Evolutionary conservation across 2,113 vertebrate species (phyloP).

Genomic region (Rousettus leschenaultii): DNA sequence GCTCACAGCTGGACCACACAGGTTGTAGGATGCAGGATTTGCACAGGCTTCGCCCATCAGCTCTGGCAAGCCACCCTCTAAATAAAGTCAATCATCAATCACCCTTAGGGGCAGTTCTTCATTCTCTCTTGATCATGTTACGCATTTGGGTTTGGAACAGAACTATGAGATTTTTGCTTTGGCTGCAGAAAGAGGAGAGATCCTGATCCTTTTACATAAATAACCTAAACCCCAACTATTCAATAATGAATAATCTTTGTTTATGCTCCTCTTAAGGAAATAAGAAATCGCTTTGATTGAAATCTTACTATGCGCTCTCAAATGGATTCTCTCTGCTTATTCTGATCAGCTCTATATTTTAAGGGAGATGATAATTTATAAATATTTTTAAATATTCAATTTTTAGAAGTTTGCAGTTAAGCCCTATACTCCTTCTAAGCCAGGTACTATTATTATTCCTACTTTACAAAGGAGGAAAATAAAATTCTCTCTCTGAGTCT

Average conservation of each 20-base stretch:
- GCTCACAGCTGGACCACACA: constrained; percentile 46
- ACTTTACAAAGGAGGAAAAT: background rate
- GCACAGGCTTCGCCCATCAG: background rate
- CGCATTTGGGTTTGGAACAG: background rate
- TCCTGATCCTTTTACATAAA: constrained; percentile 35
- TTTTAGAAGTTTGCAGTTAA: background rate
- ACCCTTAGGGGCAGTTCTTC: background rate
- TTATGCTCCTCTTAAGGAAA: constrained; percentile 10
- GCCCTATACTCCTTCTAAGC: background rate
- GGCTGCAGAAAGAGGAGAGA: background rate
- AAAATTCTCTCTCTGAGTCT: background rate
- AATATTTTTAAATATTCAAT: constrained; percentile 37
- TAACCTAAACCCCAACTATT: background rate
- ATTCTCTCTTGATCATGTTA: background rate
- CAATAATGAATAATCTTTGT: constrained; percentile 9
- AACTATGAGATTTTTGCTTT: background rate
- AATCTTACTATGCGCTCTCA: background rate
- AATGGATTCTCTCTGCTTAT: background rate
- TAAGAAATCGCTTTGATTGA: constrained; percentile 27
- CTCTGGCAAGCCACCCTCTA: background rate
- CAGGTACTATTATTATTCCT: background rate
- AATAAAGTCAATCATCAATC: background rate
- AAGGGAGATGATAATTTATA: background rate
- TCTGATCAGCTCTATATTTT: background rate
- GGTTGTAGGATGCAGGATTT: constrained; percentile 20